Conservation (phyloP, 2,888 invertebrate genomes). For the Himalopsyche anomala region DNA sequence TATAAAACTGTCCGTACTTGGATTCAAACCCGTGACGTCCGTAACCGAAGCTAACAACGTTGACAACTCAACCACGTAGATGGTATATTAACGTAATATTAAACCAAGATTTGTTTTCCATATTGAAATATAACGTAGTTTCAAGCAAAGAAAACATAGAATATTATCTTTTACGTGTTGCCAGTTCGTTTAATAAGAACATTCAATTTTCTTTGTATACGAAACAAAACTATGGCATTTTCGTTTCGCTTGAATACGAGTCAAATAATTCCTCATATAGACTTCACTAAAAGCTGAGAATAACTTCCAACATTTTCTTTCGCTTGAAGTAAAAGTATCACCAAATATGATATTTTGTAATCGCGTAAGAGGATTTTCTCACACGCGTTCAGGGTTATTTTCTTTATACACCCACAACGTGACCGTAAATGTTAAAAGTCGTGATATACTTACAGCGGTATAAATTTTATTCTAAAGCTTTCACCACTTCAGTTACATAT, state of each 20-base stretch:
- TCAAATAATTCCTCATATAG: constrained; percentile 14
- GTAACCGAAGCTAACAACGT: too few relatives aligned
- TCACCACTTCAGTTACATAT: too few relatives aligned
- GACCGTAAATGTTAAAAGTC: neutral
- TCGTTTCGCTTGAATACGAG: neutral
- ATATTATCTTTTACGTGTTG: too few relatives aligned
- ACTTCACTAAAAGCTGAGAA: neutral
- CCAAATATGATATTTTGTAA: constrained; percentile 2
- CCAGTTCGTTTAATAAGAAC: neutral
- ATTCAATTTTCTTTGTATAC: neutral
- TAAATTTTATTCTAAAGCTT: too few relatives aligned
- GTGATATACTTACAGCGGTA: too few relatives aligned
- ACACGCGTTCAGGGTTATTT: constrained; percentile 3
- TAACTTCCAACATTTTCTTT: neutral
- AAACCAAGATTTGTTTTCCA: too few relatives aligned
- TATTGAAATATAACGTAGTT: too few relatives aligned
- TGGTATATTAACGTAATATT: too few relatives aligned
- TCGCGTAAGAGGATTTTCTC: neutral
- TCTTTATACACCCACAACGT: neutral
- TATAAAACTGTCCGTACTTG: too few relatives aligned
- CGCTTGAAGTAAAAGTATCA: neutral
- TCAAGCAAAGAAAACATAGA: too few relatives aligned
- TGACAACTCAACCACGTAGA: too few relatives aligned
- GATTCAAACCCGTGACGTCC: too few relatives aligned
- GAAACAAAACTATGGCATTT: neutral